These are phyloP conservation scores for Poliocrania exsul DNA, from an alignment of 2,797 vertebrate species.

Conservation along the genomic window DNA sequence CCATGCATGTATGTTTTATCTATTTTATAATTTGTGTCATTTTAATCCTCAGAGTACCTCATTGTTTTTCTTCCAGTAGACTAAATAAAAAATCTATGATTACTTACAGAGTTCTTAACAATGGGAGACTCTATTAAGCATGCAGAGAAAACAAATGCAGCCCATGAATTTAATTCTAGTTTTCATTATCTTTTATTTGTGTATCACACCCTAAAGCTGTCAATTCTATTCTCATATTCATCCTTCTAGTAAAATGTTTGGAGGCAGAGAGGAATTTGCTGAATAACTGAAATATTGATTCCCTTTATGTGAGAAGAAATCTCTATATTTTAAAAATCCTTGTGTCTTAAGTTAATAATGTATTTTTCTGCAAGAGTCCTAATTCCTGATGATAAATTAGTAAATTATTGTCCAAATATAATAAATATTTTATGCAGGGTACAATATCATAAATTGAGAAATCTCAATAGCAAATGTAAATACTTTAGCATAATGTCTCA, in stretches of 20 bases:
- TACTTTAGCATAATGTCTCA: constrained; percentile 8
- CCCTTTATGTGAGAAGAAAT: constrained; percentile 60
- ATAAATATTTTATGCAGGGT: constrained; percentile 23
- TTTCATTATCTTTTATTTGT: constrained; percentile 74
- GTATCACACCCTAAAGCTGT: constrained; percentile 72
- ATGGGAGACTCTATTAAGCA: constrained; percentile 60
- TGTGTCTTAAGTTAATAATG: constrained; percentile 13
- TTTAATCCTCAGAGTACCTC: constrained; percentile 39
- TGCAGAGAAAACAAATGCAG: constrained; percentile 69
- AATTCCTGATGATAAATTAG: constrained; percentile 19
- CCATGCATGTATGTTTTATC: constrained; percentile 18
- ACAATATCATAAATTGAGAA: constrained; percentile 32
- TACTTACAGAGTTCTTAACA: constrained; percentile 71
- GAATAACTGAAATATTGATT: constrained; percentile 57
- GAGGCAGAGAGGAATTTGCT: constrained; percentile 35
- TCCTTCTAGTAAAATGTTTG: constrained; percentile 48
- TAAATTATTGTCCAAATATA: constrained; percentile 57
- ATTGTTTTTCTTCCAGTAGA: constrained; percentile 55
- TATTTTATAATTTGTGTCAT: constrained; percentile 42
- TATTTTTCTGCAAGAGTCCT: constrained; percentile 19
- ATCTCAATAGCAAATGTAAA: constrained; percentile 28
- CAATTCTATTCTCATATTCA: constrained; percentile 64
- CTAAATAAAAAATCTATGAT: constrained; percentile 67
- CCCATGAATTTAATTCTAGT: constrained; percentile 72
- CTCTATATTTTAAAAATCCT: constrained; percentile 56